Conservation (phyloP, 1,140 invertebrate genomes). For the Spodoptera frugiperda region DNA sequence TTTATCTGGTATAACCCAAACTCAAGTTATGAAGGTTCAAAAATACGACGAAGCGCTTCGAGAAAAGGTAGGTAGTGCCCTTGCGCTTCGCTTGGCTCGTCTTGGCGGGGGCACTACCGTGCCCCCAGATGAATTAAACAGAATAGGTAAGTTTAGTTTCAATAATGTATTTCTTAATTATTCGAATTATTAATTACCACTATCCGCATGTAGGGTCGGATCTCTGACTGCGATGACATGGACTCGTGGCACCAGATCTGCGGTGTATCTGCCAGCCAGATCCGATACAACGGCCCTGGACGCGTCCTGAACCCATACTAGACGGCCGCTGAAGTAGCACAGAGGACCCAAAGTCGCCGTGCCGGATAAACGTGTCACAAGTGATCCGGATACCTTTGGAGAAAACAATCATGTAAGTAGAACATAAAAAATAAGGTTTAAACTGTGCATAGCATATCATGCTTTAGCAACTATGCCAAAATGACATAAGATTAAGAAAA, state of each 20-base stretch:
- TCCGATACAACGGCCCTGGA: conserved; percentile 92
- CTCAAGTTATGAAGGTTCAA: no score
- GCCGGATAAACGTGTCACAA: conserved; percentile 75
- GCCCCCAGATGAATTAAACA: no score
- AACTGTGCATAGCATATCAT: no score
- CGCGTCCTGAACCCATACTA: conserved; percentile 94
- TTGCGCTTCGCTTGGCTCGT: no score
- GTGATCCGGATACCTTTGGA: conserved; percentile 73
- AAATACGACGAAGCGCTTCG: no score
- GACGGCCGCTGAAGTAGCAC: conserved; percentile 92
- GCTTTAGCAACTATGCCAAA: background rate
- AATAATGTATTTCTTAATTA: background rate
- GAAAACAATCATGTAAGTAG: background rate
- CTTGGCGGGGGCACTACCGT: no score
- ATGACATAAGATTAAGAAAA: background rate
- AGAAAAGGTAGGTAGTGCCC: no score
- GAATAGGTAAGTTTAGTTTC: background rate
- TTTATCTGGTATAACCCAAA: no score
- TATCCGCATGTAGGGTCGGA: conserved; percentile 88
- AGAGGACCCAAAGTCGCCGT: conserved; percentile 87
- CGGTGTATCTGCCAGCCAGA: conserved; percentile 91
- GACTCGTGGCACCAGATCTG: conserved; percentile 89
- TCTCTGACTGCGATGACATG: conserved; percentile 91
- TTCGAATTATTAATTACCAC: conserved; percentile 66
- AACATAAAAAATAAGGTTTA: no score